Evolutionary conservation across 2,797 vertebrate species (phyloP), one percentile per base, ranked within the genome.

Genomic region (Melanitta fusca): DNA sequence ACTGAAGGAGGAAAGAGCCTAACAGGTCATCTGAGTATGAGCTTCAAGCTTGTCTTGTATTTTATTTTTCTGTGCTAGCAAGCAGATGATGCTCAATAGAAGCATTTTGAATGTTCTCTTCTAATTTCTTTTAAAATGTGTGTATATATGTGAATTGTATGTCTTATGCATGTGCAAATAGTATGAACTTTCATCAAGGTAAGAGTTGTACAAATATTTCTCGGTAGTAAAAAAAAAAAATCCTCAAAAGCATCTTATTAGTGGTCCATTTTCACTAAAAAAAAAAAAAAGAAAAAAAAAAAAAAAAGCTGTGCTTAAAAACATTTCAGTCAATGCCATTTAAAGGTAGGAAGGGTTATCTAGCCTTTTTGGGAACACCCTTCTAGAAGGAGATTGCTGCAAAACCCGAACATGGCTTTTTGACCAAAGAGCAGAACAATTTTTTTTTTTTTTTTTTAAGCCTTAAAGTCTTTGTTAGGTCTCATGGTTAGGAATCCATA

Each of bases 391-490:
- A 47, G 20, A 45, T 45, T 45, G 43, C 43, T 43, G 43, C 43
- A 19, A 45, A 45, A 45, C 43, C 9, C 20, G 43, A 20, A 45
- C 43, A 45, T 45, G 43, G 43, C 18, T 45, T 45, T 45, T 45
- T 45, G 43, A 45, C 18, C 18, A 45, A 56, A 68, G 57, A 87
- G 21, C 30, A 28, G 71, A 57, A 45, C 11, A 12, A 5, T 3
- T 6, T 64, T 89, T 94, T 88, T 81, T 36, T 36, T 36, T 88
- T 81, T 64, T 88, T 95, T 89, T 82, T 74, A 86, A 70, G 82
- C 6, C 27, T 60, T 8, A 3, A 4, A 4, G n/a, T 39, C 51
- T 73, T 81, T 66, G 13, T 70, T 89, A 80, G 36, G 10, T 13
- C 30, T 84, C 3, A 6, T 5, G 15, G 17, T 85, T 73, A 41